Conservation (phyloP, 2,113 vertebrate species). For the Leptosomus discolor region DNA sequence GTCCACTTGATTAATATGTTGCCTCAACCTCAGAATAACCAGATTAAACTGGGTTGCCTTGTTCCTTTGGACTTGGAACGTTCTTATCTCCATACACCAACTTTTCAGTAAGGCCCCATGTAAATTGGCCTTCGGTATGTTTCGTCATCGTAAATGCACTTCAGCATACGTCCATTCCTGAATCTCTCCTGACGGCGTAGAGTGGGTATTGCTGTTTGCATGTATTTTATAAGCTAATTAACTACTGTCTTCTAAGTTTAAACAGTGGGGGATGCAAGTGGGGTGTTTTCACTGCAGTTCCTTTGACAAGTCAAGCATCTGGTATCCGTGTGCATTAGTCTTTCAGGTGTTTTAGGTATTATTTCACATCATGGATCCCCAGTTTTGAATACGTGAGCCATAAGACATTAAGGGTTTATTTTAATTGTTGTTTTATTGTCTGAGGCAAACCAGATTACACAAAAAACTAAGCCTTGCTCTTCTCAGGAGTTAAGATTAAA, state of each 20-base stretch:
- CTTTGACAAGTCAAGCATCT: neutral
- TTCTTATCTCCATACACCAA: neutral
- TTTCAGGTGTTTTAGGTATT: neutral
- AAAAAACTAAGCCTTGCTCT: neutral
- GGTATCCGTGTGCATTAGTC: neutral
- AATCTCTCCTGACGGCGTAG: neutral
- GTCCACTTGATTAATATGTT: conserved; percentile 68
- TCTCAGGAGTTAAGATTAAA: neutral
- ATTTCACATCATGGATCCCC: neutral
- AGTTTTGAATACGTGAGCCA: neutral
- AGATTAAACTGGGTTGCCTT: conserved; percentile 15
- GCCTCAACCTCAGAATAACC: conserved; percentile 36
- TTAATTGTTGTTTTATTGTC: neutral
- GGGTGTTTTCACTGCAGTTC: neutral
- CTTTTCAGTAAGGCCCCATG: neutral
- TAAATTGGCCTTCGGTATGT: neutral
- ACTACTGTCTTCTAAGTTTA: neutral
- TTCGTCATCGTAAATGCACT: neutral
- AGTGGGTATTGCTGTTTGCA: neutral
- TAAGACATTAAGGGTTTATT: neutral
- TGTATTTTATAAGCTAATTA: neutral
- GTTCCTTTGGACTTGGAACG: neutral
- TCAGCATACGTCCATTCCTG: neutral
- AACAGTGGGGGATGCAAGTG: neutral
- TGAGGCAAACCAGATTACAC: neutral